These are phyloP conservation scores for Pachyuromys duprasi DNA, from an alignment of 2,797 vertebrate species.

Conservation along the genomic window DNA sequence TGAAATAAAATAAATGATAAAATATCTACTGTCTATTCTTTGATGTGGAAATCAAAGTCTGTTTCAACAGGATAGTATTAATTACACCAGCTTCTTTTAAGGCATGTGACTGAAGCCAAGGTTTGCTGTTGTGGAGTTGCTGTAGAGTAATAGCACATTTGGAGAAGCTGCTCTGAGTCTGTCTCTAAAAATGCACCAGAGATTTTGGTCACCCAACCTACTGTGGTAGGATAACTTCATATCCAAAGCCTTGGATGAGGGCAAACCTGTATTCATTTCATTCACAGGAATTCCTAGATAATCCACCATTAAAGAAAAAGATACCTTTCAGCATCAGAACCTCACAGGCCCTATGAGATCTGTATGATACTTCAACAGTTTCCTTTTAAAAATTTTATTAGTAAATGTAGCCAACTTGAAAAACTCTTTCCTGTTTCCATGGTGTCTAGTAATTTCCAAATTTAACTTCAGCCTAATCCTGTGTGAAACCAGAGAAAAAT, in stretches of 20 bases:
- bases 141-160: background rate
- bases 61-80: background rate
- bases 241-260: too few species aligned
- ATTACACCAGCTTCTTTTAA: background rate
- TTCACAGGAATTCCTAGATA: background rate
- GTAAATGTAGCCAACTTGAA: background rate
- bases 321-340: background rate
- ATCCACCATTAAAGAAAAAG: background rate
- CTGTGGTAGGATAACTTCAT: too few species aligned
- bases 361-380: background rate
- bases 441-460: background rate
- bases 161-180: background rate
- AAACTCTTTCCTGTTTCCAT: background rate
- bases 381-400: background rate
- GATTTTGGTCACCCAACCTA: too few species aligned
- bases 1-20: background rate
- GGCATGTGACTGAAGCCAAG: background rate
- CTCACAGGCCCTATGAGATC: background rate
- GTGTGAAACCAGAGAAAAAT: background rate
- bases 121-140: background rate
- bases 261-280: background rate
- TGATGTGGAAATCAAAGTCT: background rate
- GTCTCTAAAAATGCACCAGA: background rate
- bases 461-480: background rate
- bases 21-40: background rate